Evolutionary conservation across 2,113 vertebrate species (phyloP).

Genomic region (Coptodon rendalli): DNA sequence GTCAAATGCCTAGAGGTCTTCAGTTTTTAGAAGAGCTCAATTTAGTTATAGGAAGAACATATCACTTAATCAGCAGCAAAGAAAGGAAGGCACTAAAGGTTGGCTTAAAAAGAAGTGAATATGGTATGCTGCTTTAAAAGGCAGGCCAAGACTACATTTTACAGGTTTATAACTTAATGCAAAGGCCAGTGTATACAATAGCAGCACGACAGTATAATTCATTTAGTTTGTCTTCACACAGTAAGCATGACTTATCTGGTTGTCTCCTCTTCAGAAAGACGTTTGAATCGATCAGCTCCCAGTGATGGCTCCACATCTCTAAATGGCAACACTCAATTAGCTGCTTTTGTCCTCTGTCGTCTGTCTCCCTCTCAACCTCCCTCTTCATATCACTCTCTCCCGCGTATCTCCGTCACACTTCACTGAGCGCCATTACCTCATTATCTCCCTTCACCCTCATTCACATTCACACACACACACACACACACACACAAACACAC

Average conservation of each 20-base stretch:
- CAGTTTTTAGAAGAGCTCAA: neutral
- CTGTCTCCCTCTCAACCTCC: constrained; percentile 20
- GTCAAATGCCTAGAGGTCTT: neutral
- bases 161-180: neutral
- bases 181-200: neutral
- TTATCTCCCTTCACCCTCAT: constrained; percentile 31
- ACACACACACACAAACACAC: neutral
- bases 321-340: constrained; percentile 55
- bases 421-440: constrained; percentile 47
- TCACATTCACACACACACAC: neutral
- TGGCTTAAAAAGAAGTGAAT: neutral
- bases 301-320: constrained; percentile 17
- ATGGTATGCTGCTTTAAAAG: neutral
- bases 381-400: constrained; percentile 34
- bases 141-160: neutral
- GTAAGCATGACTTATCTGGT: neutral
- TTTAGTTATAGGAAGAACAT: neutral
- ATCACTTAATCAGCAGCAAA: neutral
- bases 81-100: neutral
- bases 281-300: constrained; percentile 9
- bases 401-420: constrained; percentile 28
- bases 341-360: constrained; percentile 44
- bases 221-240: neutral
- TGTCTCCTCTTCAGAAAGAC: neutral
- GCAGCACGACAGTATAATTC: neutral